Evolutionary conservation across 2,888 invertebrate genomes (phyloP).

Genomic region (Melitaea athalia): DNA sequence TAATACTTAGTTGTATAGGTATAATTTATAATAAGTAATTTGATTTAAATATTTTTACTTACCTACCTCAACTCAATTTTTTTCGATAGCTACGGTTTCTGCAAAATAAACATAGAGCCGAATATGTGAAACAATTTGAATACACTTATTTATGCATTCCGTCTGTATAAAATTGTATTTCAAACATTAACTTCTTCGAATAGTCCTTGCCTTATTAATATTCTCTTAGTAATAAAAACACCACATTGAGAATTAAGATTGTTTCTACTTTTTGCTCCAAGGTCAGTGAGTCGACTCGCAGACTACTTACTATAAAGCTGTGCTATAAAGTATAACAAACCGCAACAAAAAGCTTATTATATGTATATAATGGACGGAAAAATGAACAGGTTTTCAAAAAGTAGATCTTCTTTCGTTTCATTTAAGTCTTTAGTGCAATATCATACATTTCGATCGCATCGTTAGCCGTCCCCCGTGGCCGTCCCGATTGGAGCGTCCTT

Average conservation of each 20-base stretch:
- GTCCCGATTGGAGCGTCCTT: neutral
- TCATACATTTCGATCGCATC: slow-evolving; percentile 2
- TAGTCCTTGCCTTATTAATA: slow-evolving; percentile 60
- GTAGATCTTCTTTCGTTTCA: neutral
- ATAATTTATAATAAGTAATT: too few species aligned
- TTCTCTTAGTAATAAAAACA: slow-evolving; percentile 64
- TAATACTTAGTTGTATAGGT: too few species aligned
- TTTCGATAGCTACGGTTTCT: too few species aligned
- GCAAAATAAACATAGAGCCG: neutral
- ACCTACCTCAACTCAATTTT: too few species aligned
- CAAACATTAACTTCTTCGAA: slow-evolving; percentile 49
- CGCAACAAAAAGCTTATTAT: slow-evolving; percentile 14
- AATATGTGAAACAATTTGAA: neutral
- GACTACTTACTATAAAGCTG: slow-evolving; percentile 15
- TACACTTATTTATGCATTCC: neutral
- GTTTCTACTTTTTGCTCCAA: slow-evolving; percentile 77
- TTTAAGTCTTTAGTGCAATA: slow-evolving; percentile 15
- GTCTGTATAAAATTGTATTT: neutral
- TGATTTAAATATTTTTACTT: too few species aligned
- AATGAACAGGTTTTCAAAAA: slow-evolving; percentile 2
- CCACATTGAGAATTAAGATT: slow-evolving; percentile 68
- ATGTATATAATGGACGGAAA: slow-evolving; percentile 19
- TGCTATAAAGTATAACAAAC: slow-evolving; percentile 52
- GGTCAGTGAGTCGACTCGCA: slow-evolving; percentile 68
- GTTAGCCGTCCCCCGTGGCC: slow-evolving; percentile 9